phyloP scores from a whole-genome alignment of 2,797 vertebrate species.

The Nyctibius grandis region DNA sequence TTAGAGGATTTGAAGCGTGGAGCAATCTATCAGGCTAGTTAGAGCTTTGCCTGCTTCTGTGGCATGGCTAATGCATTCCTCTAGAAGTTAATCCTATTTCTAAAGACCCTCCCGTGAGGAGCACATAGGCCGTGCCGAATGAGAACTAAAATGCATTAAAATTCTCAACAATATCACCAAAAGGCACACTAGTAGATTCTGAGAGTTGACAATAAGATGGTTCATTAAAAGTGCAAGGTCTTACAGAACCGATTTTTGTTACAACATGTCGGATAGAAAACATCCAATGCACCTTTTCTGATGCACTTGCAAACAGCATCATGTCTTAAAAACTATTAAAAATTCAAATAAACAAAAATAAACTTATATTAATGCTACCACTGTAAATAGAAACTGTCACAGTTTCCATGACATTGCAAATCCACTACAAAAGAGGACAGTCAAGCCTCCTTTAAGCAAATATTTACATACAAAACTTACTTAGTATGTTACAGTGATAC shows the following conservation, averaged over 20 bases:
- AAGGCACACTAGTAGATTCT: slow-evolving; percentile 77
- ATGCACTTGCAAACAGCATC: background rate
- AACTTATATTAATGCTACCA: background rate
- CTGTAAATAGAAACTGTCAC: background rate
- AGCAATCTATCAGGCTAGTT: slow-evolving; percentile 78
- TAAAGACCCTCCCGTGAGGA: slow-evolving; percentile 80
- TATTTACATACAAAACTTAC: background rate
- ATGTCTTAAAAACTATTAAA: background rate
- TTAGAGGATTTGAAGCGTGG: slow-evolving; percentile 75
- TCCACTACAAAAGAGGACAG: background rate
- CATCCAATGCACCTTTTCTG: background rate
- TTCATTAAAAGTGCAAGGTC: slow-evolving; percentile 72
- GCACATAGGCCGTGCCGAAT: slow-evolving; percentile 74
- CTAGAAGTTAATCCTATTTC: slow-evolving; percentile 87
- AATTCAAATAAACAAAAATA: background rate
- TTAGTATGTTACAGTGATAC: background rate
- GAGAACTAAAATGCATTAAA: slow-evolving; percentile 79
- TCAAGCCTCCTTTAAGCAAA: background rate
- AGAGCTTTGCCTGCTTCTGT: slow-evolving; percentile 71
- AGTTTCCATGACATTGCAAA: background rate
- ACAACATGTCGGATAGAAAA: background rate
- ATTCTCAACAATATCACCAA: slow-evolving; percentile 81
- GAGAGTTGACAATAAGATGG: slow-evolving; percentile 64
- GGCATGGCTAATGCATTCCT: slow-evolving; percentile 84
- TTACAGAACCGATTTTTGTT: slow-evolving; percentile 53